A percentile compares a stretch with the other conserved stretches of the same genome.
These are phyloP conservation scores for Dicrurus megarhynchus DNA, from an alignment of 2,113 vertebrate species.

Conservation along the genomic window DNA sequence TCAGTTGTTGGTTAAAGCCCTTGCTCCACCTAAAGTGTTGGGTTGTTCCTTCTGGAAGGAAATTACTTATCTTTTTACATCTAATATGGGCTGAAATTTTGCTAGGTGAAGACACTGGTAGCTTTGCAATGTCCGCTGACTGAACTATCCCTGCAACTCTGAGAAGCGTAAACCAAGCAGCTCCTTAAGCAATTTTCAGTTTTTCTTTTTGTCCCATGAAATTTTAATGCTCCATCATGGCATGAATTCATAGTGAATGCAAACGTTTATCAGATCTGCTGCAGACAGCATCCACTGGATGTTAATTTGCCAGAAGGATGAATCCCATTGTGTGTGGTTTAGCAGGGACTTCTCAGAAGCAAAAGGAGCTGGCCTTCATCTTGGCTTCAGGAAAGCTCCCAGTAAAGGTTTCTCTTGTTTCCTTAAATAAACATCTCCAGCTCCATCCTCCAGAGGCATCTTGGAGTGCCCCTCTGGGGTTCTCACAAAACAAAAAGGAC, in stretches of 20 bases:
- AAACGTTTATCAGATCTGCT: neutral
- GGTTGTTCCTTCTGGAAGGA: neutral
- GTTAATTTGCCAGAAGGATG: neutral
- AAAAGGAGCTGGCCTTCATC: neutral
- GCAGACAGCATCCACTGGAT: neutral
- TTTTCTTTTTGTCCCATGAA: neutral
- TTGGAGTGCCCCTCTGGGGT: neutral
- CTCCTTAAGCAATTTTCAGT: neutral
- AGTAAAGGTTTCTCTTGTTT: neutral
- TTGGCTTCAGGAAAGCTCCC: neutral
- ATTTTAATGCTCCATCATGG: neutral
- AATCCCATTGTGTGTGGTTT: neutral
- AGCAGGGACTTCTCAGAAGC: neutral
- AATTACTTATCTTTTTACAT: neutral
- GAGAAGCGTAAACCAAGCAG: neutral
- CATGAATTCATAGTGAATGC: neutral
- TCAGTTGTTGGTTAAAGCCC: neutral
- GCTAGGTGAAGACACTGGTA: neutral
- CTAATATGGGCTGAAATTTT: neutral
- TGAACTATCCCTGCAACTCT: neutral
- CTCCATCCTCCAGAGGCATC: neutral
- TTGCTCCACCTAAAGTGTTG: neutral
- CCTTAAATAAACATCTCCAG: neutral
- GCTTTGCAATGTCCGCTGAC: neutral
- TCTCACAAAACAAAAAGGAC: neutral